phyloP scores from a whole-genome alignment of 1,140 invertebrate genomes.

The Hycleus cichorii region DNA sequence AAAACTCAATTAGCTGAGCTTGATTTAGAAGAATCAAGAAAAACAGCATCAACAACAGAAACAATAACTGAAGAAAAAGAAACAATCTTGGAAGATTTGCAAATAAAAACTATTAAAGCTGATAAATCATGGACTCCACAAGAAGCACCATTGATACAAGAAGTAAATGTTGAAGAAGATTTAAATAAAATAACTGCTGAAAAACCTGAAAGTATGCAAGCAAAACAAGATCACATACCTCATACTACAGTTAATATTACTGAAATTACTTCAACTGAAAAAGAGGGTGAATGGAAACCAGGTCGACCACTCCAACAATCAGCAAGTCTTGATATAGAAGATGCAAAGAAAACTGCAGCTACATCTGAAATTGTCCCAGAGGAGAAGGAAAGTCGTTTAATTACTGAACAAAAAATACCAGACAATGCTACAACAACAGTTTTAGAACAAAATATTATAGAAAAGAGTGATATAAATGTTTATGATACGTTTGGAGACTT shows the following conservation, averaged over 20 bases:
- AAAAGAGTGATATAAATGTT: constrained; percentile 27
- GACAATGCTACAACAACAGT: constrained; percentile 21
- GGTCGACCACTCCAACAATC: constrained; percentile 34
- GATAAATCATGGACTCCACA: constrained; percentile 9
- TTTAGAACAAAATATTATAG: constrained; percentile 28
- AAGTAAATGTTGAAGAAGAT: constrained; percentile 40
- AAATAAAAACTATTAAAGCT: constrained; percentile 9
- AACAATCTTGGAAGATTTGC: constrained; percentile 5
- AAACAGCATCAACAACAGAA: neutral
- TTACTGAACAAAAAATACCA: neutral
- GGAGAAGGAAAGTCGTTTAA: constrained; percentile 7
- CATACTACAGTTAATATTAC: constrained; percentile 36
- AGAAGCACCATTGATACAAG: constrained; percentile 42
- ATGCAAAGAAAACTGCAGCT: constrained; percentile 24
- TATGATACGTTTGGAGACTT: constrained; percentile 19
- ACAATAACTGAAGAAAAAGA: constrained; percentile 10
- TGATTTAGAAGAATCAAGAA: constrained; percentile 36
- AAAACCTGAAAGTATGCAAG: constrained; percentile 27
- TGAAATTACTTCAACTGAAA: constrained; percentile 41
- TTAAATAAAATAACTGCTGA: constrained; percentile 35
- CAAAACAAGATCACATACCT: constrained; percentile 28
- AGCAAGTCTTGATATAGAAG: constrained; percentile 37
- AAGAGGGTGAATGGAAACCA: constrained; percentile 38
- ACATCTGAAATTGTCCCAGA: constrained; percentile 16
- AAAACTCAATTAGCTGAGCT: constrained; percentile 23